Conservation (phyloP, 2,888 invertebrate species). For the Xanthia icteritia region DNA sequence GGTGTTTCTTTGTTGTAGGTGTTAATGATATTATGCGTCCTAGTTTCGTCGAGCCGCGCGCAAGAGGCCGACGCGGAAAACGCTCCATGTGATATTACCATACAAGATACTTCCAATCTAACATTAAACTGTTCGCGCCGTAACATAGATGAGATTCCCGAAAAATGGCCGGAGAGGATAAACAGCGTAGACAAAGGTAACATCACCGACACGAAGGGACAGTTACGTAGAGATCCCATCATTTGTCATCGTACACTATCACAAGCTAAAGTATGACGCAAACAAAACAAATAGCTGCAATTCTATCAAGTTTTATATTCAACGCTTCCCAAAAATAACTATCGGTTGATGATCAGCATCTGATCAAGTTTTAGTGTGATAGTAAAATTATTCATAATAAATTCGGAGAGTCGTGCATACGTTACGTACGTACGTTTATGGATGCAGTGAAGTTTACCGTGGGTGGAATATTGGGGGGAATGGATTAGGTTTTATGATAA, state of each 20-base stretch:
- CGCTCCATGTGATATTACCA: conserved; percentile 79
- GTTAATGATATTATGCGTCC: conserved; percentile 84
- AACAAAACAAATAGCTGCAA: conserved; percentile 69
- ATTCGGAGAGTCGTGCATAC: conserved; percentile 38
- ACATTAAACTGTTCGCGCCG: conserved; percentile 86
- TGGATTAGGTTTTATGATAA: conserved; percentile 60
- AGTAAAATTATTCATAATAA: conserved; percentile 53
- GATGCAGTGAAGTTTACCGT: conserved; percentile 51
- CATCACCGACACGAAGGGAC: conserved; percentile 30
- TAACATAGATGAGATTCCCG: conserved; percentile 78
- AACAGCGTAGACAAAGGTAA: conserved; percentile 83
- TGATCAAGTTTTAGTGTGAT: conserved; percentile 47
- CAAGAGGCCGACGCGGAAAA: conserved; percentile 71
- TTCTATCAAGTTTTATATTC: conserved; percentile 60
- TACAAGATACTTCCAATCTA: conserved; percentile 80
- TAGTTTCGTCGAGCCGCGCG: conserved; percentile 79
- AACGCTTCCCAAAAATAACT: conserved; percentile 47
- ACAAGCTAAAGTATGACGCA: conserved; percentile 62
- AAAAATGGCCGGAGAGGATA: conserved; percentile 81
- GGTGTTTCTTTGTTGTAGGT: conserved; percentile 88
- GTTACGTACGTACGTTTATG: conserved; percentile 40
- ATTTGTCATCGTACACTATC: conserved; percentile 67
- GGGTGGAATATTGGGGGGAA: conserved; percentile 14
- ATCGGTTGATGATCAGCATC: conserved; percentile 48
- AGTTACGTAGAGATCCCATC: conserved; percentile 47